Base-by-base conservation (phyloP, 2,888 invertebrate genomes). In the Leuctra nigra region DNA sequence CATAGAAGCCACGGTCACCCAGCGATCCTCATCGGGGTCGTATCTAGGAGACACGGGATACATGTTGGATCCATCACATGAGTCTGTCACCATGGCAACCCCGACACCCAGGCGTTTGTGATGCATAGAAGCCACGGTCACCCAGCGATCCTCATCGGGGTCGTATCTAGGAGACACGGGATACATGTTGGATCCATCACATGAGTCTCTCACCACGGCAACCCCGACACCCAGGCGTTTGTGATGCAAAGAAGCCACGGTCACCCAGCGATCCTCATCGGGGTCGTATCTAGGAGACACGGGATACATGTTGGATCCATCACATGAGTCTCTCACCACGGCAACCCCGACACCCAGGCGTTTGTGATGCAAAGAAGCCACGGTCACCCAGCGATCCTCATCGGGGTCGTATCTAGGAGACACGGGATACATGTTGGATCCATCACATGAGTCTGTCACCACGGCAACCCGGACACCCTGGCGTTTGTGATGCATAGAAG, bases 251-350 rank as follows among this genome's bases (percentile, higher is more conserved):
- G 84, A 74, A 66, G 83, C 83, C 24, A 91, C 81, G 9, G 77
- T 74, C 22, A 81, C 80, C 94, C 94, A 94, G 56, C 80, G 74
- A 73, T 93, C 91, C 62, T 82, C 78, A 59, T 91, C 90, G 0
- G 93, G 91, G 72, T 92, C 91, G 72, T 89, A 93, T 68, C 91
- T 90, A 67, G n/a, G n/a, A n/a, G n/a, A n/a, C n/a, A n/a, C n/a
- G n/a, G n/a, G n/a, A n/a, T n/a, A n/a, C n/a, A n/a, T n/a, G n/a
- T n/a, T n/a, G n/a, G n/a, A n/a, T n/a, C n/a, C n/a, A n/a, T n/a
- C n/a, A 86, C 84, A 68, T 84, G 80, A 65, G 85, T 82, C 78
- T 66, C 63, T 77, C 7, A 77, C 73, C 20, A 75, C 74, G 1
- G 76, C 74, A 7, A 76, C 72, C n/a, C 71, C 93, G 81, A 67